Evolutionary conservation across 2,888 invertebrate genomes (phyloP).

Genomic region (Oligia fasciuncula): DNA sequence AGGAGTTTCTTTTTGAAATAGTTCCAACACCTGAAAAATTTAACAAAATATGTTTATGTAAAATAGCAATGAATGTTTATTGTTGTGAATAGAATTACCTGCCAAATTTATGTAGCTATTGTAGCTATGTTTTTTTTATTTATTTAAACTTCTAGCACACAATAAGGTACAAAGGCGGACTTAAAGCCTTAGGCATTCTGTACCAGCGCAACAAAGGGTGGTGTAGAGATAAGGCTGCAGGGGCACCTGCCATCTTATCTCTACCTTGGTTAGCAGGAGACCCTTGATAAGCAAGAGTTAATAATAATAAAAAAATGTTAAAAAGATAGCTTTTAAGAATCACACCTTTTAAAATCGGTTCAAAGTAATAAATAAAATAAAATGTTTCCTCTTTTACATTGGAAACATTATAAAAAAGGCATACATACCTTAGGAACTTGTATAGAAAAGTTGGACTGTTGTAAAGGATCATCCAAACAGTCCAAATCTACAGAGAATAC

Average conservation of each 20-base stretch:
- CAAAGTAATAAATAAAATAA: background rate
- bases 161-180: background rate
- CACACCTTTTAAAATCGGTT: background rate
- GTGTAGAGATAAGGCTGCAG: background rate
- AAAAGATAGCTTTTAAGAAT: background rate
- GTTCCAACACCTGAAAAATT: constrained; percentile 79
- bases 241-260: too few species aligned
- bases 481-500: constrained; percentile 84
- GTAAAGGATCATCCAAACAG: constrained; percentile 86
- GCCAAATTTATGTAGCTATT: background rate
- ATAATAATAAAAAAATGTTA: too few species aligned
- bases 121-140: background rate
- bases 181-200: background rate
- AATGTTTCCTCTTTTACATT: background rate
- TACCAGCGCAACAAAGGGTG: background rate
- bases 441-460: constrained; percentile 84
- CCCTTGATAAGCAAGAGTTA: too few species aligned
- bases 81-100: background rate
- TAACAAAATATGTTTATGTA: background rate
- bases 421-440: constrained; percentile 81
- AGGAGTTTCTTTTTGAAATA: constrained; percentile 76
- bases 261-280: too few species aligned
- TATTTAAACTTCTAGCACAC: background rate
- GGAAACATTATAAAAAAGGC: background rate
- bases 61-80: background rate